These are phyloP conservation scores for Aphidius ervi DNA, from an alignment of 1,140 invertebrate genomes.

Conservation along the genomic window DNA sequence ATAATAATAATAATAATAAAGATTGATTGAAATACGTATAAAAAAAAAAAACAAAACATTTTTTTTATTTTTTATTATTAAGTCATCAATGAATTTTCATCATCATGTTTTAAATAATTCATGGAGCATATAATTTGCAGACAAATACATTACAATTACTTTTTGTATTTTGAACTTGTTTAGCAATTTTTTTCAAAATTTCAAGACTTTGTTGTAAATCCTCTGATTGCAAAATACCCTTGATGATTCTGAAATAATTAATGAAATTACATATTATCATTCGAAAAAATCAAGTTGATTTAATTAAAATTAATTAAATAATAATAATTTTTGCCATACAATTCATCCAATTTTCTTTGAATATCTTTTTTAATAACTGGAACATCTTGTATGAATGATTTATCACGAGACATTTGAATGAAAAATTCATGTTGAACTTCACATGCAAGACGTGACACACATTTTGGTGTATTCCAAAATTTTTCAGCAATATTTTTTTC, in stretches of 20 bases:
- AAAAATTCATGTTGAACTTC: conserved; percentile 47
- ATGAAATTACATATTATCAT: conserved; percentile 12
- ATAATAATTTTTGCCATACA: conserved; percentile 26
- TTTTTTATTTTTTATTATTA: background rate
- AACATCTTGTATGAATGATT: conserved; percentile 21
- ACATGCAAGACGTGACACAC: conserved; percentile 44
- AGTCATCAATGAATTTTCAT: no score
- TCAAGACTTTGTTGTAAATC: conserved; percentile 9
- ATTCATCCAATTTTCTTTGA: conserved; percentile 46
- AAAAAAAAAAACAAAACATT: no score
- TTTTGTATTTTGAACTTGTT: background rate
- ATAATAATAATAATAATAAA: no score
- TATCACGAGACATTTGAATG: conserved; percentile 33
- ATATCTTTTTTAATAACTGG: conserved; percentile 35
- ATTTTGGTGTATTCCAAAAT: conserved; percentile 38
- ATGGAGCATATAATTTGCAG: conserved; percentile 8
- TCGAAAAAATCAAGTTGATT: no score
- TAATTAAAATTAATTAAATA: no score
- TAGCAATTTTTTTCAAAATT: conserved; percentile 9
- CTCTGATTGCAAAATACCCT: conserved; percentile 37
- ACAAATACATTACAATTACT: conserved; percentile 10
- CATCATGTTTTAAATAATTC: no score
- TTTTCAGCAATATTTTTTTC: conserved; percentile 16
- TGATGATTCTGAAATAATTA: conserved; percentile 35
- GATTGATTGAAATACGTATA: no score